These are phyloP conservation scores for Dryomyza anilis DNA, from an alignment of 2,888 invertebrate species.

Conservation along the genomic window DNA sequence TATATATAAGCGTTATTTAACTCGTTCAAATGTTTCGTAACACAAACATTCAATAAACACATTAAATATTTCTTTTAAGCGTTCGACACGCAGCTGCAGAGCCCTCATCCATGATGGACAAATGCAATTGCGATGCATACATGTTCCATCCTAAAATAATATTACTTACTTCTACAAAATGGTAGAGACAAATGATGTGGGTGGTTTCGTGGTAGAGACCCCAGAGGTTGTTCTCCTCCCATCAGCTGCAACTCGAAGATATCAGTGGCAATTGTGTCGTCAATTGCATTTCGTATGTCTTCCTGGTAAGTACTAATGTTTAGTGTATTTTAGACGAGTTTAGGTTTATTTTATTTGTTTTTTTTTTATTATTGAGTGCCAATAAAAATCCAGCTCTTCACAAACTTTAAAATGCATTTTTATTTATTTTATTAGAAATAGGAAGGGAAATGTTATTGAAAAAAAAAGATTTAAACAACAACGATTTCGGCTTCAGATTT, in stretches of 20 bases:
- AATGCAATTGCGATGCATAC: no score
- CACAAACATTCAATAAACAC: conserved; percentile 17
- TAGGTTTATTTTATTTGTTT: not conserved
- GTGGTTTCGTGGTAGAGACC: no score
- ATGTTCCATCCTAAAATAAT: not conserved
- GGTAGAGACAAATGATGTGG: no score
- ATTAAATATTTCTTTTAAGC: conserved; percentile 33
- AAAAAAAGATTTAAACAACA: no score
- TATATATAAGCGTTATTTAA: no score
- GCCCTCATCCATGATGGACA: conserved; percentile 4
- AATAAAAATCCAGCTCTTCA: not conserved
- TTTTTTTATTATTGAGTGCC: not conserved
- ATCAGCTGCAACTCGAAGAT: not conserved
- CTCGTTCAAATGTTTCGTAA: not conserved
- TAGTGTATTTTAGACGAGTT: not conserved
- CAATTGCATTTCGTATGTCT: not conserved
- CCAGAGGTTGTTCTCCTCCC: not conserved
- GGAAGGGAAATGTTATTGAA: no score
- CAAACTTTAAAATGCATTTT: not conserved
- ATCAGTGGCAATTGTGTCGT: not conserved
- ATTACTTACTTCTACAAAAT: not conserved
- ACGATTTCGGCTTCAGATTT: no score
- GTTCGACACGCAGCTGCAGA: conserved; percentile 15
- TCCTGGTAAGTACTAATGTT: not conserved
- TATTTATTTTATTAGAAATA: not conserved